Base-by-base conservation (phyloP, 2,888 invertebrate genomes). In the Cryptosula pallasiana region DNA sequence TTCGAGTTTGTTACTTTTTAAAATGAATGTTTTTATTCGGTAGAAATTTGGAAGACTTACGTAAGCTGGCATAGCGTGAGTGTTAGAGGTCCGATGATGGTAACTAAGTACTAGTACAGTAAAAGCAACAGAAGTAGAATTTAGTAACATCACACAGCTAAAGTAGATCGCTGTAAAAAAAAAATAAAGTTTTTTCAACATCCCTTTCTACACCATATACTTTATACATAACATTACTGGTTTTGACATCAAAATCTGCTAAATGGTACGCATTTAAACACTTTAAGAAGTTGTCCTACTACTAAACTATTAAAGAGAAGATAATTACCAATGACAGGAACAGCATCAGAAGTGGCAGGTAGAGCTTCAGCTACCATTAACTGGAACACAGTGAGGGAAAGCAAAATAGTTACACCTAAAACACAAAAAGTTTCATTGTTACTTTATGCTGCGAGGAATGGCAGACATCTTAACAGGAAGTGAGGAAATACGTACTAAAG, bases 101-200 rank as follows among this genome's bases (percentile, higher is more conserved):
- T 95, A 96, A 88, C 96, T 97, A 83, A 97, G 90, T 86, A 97
- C 95, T 83, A 96, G 91, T 84, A 97, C 96, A 77, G 96, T 97
- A 86, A 95, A 94, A 83, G 96, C 94, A 85, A 97, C 95, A 79
- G 96, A 96, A 82, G 95, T 93, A 81, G 96, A 95, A 87, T 96
- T 95, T 95, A 96, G 96, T 88, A 96, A 94, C 97, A 97, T 97
- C 88, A 96, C 96, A 88, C 95, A 95, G 89, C 96, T 95, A 90
- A 97, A 97, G 89, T 96, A 96, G 79, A 95, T 95, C 86, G 96
- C 96, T 94, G 89, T 79, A 87, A 76, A 71, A 9, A 35, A 5
- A 32, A 9, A 57, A 9, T 13, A 9, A 13, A 45, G 9, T 45
- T 13, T 45, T 13, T 13, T 20, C 45, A 45, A 13, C 45, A 45